Conservation (phyloP, 92 coral and sea anemone genomes). For the Chrysogorgia sp. region DNA sequence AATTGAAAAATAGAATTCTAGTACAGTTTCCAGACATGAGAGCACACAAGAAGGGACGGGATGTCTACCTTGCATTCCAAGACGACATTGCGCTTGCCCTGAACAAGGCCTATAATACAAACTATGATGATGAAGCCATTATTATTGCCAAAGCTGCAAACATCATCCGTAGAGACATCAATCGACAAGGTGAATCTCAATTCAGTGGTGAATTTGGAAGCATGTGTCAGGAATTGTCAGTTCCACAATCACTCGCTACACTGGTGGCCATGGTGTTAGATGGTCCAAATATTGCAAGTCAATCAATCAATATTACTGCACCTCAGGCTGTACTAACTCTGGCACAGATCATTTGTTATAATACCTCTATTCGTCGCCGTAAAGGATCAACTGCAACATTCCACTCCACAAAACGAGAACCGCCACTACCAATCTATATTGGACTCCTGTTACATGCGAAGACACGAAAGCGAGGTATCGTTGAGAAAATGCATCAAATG, state of each 20-base stretch:
- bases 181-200: not conserved
- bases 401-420: constrained; percentile 28
- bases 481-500: constrained; percentile 41
- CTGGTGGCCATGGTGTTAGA: constrained; percentile 7
- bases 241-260: constrained; percentile 3
- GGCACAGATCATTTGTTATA: constrained; percentile 39
- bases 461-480: constrained; percentile 41
- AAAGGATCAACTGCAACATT: constrained; percentile 6
- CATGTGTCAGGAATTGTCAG: constrained; percentile 20
- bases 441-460: constrained; percentile 49
- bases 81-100: constrained; percentile 19
- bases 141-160: constrained; percentile 47
- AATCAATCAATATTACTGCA: not conserved
- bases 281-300: not conserved
- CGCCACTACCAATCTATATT: constrained; percentile 50
- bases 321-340: constrained; percentile 29
- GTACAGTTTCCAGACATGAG: constrained; percentile 42
- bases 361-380: constrained; percentile 35
- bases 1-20: constrained; percentile 60
- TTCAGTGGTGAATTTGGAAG: constrained; percentile 19
- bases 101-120: constrained; percentile 39
- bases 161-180: constrained; percentile 46
- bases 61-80: constrained; percentile 34
- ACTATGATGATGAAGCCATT: constrained; percentile 48
- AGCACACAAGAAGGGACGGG: constrained; percentile 38